Evolutionary conservation across 2,888 invertebrate genomes (phyloP).

Genomic region (Falcaria lacertinaria): DNA sequence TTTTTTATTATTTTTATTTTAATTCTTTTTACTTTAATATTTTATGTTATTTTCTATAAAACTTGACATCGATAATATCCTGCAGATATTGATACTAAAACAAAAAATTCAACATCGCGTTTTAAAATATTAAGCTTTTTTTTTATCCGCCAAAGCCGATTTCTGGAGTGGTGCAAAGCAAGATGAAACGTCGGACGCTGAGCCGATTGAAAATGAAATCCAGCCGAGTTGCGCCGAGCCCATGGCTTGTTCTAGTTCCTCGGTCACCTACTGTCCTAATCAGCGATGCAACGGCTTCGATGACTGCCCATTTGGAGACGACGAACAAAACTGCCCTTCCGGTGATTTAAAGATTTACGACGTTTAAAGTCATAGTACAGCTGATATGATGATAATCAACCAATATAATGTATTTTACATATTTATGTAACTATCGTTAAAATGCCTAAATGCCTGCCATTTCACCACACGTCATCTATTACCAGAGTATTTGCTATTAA

Average conservation of each 20-base stretch:
- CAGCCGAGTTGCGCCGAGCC: slow-evolving; percentile 7
- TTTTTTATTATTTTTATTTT: not conserved
- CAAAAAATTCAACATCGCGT: too few species aligned
- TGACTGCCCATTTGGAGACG: slow-evolving; percentile 32
- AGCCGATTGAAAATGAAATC: not conserved
- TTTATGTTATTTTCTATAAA: too few species aligned
- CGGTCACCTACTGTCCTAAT: slow-evolving; percentile 18
- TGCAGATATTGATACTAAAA: too few species aligned
- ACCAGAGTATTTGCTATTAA: too few species aligned
- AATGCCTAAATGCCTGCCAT: too few species aligned
- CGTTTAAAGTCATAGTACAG: not conserved
- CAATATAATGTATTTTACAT: too few species aligned
- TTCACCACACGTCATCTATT: too few species aligned
- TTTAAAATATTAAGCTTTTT: not conserved
- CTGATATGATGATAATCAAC: too few species aligned
- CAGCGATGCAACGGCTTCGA: slow-evolving; percentile 22
- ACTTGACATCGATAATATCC: too few species aligned
- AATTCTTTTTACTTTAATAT: not conserved
- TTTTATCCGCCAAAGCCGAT: not conserved
- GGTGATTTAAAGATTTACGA: not conserved
- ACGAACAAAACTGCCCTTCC: slow-evolving; percentile 21
- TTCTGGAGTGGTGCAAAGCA: not conserved
- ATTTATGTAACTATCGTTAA: too few species aligned
- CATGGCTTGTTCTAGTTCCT: slow-evolving; percentile 19
- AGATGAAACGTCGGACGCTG: not conserved